Conservation (phyloP, 2,888 invertebrate species). For the Microplitis deprimator region DNA sequence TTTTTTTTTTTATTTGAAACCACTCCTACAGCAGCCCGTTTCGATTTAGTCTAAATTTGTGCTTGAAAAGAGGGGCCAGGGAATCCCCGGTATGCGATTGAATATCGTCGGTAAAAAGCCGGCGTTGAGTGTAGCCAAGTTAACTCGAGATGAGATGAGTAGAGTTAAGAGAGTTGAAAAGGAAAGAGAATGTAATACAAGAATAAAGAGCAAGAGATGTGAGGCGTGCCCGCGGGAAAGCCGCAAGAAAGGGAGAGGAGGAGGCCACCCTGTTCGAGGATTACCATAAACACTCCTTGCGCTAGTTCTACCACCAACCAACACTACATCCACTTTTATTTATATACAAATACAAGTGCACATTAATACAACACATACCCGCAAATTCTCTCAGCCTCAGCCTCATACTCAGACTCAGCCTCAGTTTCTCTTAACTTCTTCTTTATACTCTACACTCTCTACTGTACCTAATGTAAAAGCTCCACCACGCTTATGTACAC, state of each 20-base stretch:
- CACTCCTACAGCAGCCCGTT: neutral
- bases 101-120: slow-evolving; percentile 10
- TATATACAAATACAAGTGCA: slow-evolving; percentile 22
- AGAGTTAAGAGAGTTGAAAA: slow-evolving; percentile 11
- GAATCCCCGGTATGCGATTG: slow-evolving; percentile 34
- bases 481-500: slow-evolving; percentile 53
- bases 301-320: slow-evolving; percentile 48
- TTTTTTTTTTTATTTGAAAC: too few relatives aligned
- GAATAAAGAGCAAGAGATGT: slow-evolving; percentile 25
- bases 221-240: slow-evolving; percentile 14
- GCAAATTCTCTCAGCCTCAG: neutral
- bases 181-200: neutral
- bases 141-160: slow-evolving; percentile 1
- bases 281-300: slow-evolving; percentile 62
- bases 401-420: neutral
- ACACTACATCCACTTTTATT: slow-evolving; percentile 21
- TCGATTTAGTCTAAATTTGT: slow-evolving; percentile 1
- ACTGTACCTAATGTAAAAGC: neutral
- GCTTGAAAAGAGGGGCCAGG: neutral
- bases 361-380: slow-evolving; percentile 12
- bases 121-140: neutral
- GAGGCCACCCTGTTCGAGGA: slow-evolving; percentile 61
- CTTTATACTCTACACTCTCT: neutral
- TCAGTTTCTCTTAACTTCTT: neutral
- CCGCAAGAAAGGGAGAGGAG: slow-evolving; percentile 41